These are phyloP conservation scores for Nephrotoma guestfalica DNA, from an alignment of 2,888 invertebrate species.

Conservation along the genomic window DNA sequence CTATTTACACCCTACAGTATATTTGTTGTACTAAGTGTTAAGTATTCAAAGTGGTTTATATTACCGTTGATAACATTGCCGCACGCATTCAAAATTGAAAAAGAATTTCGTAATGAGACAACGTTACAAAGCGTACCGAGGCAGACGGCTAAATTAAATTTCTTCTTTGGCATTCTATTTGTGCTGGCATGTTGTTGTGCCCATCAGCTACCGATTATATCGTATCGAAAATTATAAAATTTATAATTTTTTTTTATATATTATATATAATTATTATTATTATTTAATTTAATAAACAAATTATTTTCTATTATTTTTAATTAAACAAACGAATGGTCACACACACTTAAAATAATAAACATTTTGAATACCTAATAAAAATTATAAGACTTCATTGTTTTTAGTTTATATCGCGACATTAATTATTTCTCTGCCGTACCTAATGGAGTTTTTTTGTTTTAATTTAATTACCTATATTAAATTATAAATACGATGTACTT, in stretches of 20 bases:
- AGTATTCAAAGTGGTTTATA: constrained; percentile 78
- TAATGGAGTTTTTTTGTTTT: not conserved
- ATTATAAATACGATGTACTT: not conserved
- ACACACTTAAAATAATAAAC: not conserved
- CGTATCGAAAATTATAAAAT: not conserved
- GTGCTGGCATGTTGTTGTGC: constrained; percentile 67
- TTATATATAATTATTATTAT: not conserved
- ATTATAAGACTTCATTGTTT: not conserved
- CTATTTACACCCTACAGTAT: constrained; percentile 83
- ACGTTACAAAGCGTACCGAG: constrained; percentile 71
- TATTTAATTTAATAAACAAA: not conserved
- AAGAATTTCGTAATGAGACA: constrained; percentile 65
- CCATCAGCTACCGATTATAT: constrained; percentile 37
- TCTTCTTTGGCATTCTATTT: constrained; percentile 81
- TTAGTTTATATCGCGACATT: not conserved
- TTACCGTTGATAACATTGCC: constrained; percentile 78
- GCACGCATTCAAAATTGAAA: constrained; percentile 79
- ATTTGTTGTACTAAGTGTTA: constrained; percentile 71
- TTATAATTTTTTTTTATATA: not conserved
- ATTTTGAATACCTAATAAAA: not conserved
- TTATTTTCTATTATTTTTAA: not conserved
- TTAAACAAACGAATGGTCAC: not conserved
- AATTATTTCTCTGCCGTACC: not conserved
- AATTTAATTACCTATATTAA: not conserved
- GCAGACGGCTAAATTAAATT: constrained; percentile 78